Percentiles rank a stretch among this genome's conserved stretches.
These are phyloP conservation scores for Corythaixoides concolor DNA, from an alignment of 2,113 vertebrate genomes.

Conservation along the genomic window DNA sequence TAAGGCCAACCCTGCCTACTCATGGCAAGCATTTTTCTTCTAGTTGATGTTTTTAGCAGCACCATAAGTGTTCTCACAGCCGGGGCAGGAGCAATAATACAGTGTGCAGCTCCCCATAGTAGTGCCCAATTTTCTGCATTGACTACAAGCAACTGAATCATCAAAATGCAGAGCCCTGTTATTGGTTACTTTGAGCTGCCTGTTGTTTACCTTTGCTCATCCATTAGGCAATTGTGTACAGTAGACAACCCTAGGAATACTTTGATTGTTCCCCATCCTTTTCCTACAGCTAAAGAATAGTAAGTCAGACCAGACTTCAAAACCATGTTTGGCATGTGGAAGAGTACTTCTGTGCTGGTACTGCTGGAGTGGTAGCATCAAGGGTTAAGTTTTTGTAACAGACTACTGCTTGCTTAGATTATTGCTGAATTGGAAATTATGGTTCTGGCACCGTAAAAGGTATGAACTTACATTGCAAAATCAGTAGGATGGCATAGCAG, in stretches of 20 bases:
- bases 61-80: neutral
- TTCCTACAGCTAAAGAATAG: neutral
- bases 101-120: neutral
- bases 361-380: neutral
- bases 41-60: neutral
- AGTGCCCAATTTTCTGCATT: neutral
- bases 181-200: neutral
- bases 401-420: neutral
- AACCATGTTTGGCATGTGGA: neutral
- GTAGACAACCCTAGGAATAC: neutral
- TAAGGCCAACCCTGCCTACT: neutral
- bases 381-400: neutral
- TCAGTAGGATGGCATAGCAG: neutral
- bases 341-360: neutral
- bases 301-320: neutral
- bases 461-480: neutral
- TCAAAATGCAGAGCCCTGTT: neutral
- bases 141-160: neutral
- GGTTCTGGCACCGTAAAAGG: neutral
- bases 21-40: neutral
- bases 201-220: neutral
- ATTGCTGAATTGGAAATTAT: neutral
- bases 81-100: neutral
- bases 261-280: neutral
- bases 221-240: rapidly evolving